Evolutionary conservation across 2,113 vertebrate genomes (phyloP).

Genomic region (Vulpes vulpes): DNA sequence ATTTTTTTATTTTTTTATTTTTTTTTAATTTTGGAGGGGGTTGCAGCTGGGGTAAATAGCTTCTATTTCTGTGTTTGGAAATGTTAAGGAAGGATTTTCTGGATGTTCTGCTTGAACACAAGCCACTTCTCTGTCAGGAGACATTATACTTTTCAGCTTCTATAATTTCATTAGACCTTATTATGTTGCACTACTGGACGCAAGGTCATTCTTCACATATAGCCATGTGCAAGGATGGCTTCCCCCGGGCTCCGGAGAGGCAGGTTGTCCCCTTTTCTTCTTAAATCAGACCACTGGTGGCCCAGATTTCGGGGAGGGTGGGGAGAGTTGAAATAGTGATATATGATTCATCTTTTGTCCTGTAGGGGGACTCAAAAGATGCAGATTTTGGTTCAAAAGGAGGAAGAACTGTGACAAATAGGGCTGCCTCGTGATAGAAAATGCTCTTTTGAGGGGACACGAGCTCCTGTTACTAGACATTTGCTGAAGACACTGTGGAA

Average conservation of each 20-base stretch:
- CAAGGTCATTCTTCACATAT: constrained; percentile 4
- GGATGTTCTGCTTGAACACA: constrained; percentile 57
- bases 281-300: not conserved
- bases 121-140: constrained; percentile 27
- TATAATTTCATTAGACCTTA: constrained; percentile 63
- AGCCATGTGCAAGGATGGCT: not conserved
- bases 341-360: constrained; percentile 28
- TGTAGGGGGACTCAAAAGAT: not conserved
- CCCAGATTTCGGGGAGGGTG: not conserved
- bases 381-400: constrained; percentile 35
- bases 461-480: not conserved
- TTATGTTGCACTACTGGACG: constrained; percentile 31
- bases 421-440: not conserved
- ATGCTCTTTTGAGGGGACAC: not conserved
- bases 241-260: not conserved
- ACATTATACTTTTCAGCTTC: constrained; percentile 54
- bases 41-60: not conserved
- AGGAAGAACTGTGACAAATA: not conserved
- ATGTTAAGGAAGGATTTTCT: constrained; percentile 59
- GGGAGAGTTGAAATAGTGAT: constrained; percentile 11
- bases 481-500: not conserved
- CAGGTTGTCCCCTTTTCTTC: not conserved
- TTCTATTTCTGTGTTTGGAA: constrained; percentile 55
- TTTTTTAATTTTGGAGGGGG: constrained; percentile 31
- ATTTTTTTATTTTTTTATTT: not conserved